Percentiles rank a stretch among this genome's conserved stretches.
These are phyloP conservation scores for Amblyraja radiata DNA, from an alignment of 2,797 vertebrate species.

Conservation along the genomic window DNA sequence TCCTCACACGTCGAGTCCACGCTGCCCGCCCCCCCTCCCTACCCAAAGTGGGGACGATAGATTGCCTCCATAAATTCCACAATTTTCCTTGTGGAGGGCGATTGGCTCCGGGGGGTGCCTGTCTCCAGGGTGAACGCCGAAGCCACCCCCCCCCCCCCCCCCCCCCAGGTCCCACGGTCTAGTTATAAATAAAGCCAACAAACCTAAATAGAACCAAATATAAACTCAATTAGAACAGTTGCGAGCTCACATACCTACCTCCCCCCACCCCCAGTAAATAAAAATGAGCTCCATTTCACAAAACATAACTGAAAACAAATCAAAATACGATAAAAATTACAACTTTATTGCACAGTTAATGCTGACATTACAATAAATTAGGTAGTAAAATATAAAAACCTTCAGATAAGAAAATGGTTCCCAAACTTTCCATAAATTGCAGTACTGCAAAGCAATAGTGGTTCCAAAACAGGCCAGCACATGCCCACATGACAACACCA, in stretches of 20 bases:
- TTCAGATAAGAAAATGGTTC: conserved; percentile 15
- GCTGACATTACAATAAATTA: conserved; percentile 13
- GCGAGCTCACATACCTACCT: background rate
- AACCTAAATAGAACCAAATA: background rate
- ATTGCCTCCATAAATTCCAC: no score
- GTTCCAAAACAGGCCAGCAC: conserved; percentile 18
- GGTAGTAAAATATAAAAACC: conserved; percentile 35
- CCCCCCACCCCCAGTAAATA: no score
- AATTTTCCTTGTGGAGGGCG: no score
- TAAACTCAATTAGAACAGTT: background rate
- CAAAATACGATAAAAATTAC: background rate
- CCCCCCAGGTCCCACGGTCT: background rate
- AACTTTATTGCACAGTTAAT: conserved; percentile 36
- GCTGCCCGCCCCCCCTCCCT: no score
- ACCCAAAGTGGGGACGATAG: no score
- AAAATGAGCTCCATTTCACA: background rate
- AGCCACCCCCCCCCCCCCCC: no score
- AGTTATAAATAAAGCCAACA: background rate
- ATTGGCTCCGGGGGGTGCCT: no score
- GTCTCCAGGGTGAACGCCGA: no score
- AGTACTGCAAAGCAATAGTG: background rate
- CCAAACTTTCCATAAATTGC: conserved; percentile 15
- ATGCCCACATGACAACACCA: conserved; percentile 31
- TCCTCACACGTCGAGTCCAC: no score
- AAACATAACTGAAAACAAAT: background rate